Evolutionary conservation across 37 sponge, comb jelly and placozoan species (phyloP).

Genomic region (Axinella damicornis): DNA sequence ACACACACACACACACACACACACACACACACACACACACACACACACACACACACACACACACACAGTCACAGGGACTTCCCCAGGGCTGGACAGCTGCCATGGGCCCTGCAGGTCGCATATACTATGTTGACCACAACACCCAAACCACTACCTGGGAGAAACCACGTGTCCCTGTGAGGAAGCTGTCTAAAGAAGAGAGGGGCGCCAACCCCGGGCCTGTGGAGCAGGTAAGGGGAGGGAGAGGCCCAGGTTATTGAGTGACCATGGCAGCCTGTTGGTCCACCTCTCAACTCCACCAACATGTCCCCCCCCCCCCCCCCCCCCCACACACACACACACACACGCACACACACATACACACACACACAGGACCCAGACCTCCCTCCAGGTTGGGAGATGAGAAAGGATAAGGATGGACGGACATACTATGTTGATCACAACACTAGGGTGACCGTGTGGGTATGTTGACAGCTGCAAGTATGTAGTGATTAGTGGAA

Average conservation of each 20-base stretch:
- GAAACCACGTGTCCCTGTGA: slow-evolving; percentile 33
- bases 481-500: no score
- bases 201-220: slow-evolving; percentile 4
- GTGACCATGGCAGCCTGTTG: no score
- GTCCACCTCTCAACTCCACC: no score
- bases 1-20: no score
- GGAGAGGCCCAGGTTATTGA: no score
- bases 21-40: no score
- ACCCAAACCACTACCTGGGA: slow-evolving; percentile 83
- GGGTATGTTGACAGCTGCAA: no score
- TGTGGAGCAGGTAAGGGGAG: slow-evolving; percentile 36
- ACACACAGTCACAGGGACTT: slow-evolving; percentile 29
- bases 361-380: slow-evolving; percentile 51
- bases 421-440: slow-evolving; percentile 82
- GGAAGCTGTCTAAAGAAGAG: neutral
- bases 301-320: slow-evolving; percentile 10
- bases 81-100: slow-evolving; percentile 72
- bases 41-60: no score
- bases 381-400: slow-evolving; percentile 81
- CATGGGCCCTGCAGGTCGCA: slow-evolving; percentile 47
- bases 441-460: slow-evolving; percentile 70
- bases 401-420: slow-evolving; percentile 55
- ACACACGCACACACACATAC: no score
- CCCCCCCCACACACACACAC: no score
- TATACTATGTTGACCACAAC: slow-evolving; percentile 81